A percentile compares a stretch with the other conserved stretches of the same genome.
Conservation (phyloP, 2,888 invertebrate genomes). For the Lingula anatina region DNA sequence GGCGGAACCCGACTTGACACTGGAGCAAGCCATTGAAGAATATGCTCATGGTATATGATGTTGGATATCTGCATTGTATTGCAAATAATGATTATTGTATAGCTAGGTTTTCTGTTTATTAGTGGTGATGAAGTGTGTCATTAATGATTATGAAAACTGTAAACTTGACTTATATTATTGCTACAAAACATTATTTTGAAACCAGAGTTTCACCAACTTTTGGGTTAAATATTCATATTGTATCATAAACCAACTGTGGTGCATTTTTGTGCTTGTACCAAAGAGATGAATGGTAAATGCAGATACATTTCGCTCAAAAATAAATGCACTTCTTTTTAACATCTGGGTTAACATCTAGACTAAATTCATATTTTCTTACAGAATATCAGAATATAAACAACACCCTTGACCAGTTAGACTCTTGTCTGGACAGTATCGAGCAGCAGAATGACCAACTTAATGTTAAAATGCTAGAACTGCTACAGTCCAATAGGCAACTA, state of each 20-base stretch:
- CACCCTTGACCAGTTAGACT: constrained; percentile 74
- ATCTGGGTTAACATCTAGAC: not conserved
- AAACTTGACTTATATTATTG: no score
- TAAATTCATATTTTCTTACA: constrained; percentile 50
- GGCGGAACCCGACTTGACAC: constrained; percentile 5
- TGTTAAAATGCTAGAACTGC: constrained; percentile 70
- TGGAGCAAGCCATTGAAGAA: constrained; percentile 9
- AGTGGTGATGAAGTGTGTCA: not conserved
- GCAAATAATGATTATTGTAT: no score
- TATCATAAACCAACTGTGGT: not conserved
- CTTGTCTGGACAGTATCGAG: constrained; percentile 75
- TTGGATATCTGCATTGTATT: no score
- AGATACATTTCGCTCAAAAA: not conserved
- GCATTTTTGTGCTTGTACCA: not conserved
- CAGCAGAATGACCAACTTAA: constrained; percentile 62
- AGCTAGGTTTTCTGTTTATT: no score
- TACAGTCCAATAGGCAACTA: constrained; percentile 77
- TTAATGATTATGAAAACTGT: no score
- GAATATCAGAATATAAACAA: constrained; percentile 73
- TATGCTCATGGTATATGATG: constrained; percentile 15
- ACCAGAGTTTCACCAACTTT: no score
- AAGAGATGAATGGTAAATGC: not conserved
- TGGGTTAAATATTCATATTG: no score
- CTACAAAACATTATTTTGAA: no score
- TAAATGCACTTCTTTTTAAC: no score